phyloP scores from a whole-genome alignment of 1,140 invertebrate species.

The Dreissena rostriformis region DNA sequence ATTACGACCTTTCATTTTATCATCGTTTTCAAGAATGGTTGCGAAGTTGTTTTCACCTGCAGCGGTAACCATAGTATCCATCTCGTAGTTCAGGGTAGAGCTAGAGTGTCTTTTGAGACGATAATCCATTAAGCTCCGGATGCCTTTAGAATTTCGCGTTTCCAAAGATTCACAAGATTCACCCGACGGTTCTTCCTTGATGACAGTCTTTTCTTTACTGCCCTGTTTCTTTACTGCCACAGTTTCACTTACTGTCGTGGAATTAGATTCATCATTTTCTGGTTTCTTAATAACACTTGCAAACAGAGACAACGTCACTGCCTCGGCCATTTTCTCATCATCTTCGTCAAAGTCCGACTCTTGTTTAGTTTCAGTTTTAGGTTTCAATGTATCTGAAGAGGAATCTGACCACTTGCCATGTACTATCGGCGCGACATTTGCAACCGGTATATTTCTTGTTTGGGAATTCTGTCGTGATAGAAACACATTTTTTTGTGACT shows the following conservation, averaged over 20 bases:
- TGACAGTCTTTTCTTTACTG: slow-evolving; percentile 31
- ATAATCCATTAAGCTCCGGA: too few species aligned
- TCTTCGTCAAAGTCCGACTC: slow-evolving; percentile 46
- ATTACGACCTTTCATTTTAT: slow-evolving; percentile 31
- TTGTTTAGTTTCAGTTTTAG: neutral
- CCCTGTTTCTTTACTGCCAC: neutral
- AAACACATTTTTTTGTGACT: slow-evolving; percentile 47
- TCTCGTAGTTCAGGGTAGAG: too few species aligned
- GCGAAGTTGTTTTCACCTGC: too few species aligned
- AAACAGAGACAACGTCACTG: slow-evolving; percentile 45
- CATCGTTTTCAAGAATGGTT: too few species aligned
- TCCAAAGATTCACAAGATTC: too few species aligned
- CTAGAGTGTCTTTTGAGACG: too few species aligned
- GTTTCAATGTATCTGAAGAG: neutral
- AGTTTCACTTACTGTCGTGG: neutral
- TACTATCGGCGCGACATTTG: slow-evolving; percentile 61
- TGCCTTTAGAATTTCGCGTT: too few species aligned
- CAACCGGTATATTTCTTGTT: slow-evolving; percentile 61
- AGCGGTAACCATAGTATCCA: too few species aligned
- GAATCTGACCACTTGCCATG: slow-evolving; percentile 44
- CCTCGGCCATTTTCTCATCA: slow-evolving; percentile 49
- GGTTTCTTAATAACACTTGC: neutral
- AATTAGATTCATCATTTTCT: neutral
- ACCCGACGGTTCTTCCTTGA: slow-evolving; percentile 8
- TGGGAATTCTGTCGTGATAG: slow-evolving; percentile 45